These are phyloP conservation scores for Sminthurides bifidus DNA, from an alignment of 1,140 invertebrate genomes.

Conservation along the genomic window DNA sequence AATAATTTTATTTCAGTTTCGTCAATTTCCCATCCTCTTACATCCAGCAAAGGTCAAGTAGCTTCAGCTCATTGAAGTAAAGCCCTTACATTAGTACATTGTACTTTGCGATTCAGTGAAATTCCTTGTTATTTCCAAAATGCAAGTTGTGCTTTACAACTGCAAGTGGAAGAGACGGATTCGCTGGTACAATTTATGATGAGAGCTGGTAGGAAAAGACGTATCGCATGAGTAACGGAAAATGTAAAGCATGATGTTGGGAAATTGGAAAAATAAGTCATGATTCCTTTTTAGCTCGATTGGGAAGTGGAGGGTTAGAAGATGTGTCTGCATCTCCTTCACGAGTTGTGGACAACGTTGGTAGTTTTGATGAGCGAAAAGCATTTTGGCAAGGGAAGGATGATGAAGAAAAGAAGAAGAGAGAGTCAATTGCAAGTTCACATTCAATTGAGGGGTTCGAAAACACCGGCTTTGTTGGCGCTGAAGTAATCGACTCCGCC, in stretches of 20 bases:
- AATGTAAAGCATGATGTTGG: too few species aligned
- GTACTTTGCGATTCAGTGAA: too few species aligned
- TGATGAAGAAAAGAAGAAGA: conserved; percentile 23
- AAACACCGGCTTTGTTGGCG: conserved; percentile 41
- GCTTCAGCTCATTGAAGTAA: too few species aligned
- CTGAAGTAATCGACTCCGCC: conserved; percentile 36
- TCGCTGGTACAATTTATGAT: not conserved
- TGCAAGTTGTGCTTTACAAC: too few species aligned
- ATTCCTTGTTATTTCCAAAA: too few species aligned
- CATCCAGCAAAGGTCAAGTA: too few species aligned
- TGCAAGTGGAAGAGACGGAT: too few species aligned
- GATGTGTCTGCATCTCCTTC: conserved; percentile 26
- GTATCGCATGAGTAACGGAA: not conserved
- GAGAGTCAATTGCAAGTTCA: conserved; percentile 20
- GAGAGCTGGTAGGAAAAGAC: not conserved
- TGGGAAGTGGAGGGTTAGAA: not conserved
- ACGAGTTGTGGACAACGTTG: conserved; percentile 25
- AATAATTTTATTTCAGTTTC: too few species aligned
- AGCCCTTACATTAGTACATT: too few species aligned
- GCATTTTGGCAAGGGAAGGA: conserved; percentile 27
- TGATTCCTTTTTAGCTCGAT: too few species aligned
- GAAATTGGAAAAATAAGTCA: too few species aligned
- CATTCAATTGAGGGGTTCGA: conserved; percentile 36
- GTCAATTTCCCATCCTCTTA: too few species aligned
- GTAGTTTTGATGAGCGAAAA: conserved; percentile 22